These are phyloP conservation scores for Bugulina stolonifera DNA, from an alignment of 2,888 invertebrate genomes.

Conservation along the genomic window DNA sequence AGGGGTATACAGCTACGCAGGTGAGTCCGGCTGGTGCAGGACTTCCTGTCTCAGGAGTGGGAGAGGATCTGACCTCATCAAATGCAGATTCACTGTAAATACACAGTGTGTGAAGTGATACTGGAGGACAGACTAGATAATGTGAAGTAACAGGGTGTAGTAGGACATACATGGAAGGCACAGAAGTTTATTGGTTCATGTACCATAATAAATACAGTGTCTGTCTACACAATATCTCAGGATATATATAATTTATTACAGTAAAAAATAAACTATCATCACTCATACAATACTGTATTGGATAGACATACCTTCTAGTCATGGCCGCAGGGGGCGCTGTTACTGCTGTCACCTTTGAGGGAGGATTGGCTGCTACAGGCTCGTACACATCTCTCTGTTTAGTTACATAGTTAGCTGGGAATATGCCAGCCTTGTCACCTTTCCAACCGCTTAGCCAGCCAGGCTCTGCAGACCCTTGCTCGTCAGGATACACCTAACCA, in stretches of 20 bases:
- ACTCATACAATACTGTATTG: too few relatives aligned
- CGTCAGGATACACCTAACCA: conserved; percentile 55
- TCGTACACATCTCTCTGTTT: conserved; percentile 16
- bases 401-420: conserved; percentile 81
- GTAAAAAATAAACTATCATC: too few relatives aligned
- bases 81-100: conserved; percentile 20
- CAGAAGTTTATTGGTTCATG: too few relatives aligned
- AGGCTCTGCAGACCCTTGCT: conserved; percentile 78
- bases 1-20: conserved; percentile 41
- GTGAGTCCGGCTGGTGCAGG: conserved; percentile 17
- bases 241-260: too few relatives aligned
- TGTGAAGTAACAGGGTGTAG: too few relatives aligned
- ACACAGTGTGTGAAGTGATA: too few relatives aligned
- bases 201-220: too few relatives aligned
- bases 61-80: conserved; percentile 21
- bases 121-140: too few relatives aligned
- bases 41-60: not conserved
- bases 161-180: too few relatives aligned
- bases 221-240: too few relatives aligned
- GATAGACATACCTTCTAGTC: conserved; percentile 5
- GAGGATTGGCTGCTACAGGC: not conserved
- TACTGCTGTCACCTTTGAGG: not conserved
- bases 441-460: conserved; percentile 92
- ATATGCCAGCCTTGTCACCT: conserved; percentile 87
- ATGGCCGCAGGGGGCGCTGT: not conserved